Evolutionary conservation across 2,888 invertebrate species (phyloP), one percentile per base, ranked within the genome.

Genomic region (Torymus tubicola): DNA sequence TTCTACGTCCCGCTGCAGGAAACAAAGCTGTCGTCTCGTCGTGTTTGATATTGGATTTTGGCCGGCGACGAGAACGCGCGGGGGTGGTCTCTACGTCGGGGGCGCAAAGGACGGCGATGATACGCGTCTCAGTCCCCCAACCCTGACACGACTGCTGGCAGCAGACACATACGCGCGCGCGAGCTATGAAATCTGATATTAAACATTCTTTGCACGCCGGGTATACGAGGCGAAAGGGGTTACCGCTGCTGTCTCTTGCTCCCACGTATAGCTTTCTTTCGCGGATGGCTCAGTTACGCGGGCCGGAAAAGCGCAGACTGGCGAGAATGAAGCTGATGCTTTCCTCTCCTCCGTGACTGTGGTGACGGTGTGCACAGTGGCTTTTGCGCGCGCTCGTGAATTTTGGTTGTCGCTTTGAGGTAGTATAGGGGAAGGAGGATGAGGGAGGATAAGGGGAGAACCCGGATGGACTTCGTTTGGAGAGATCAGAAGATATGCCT

Each of bases 1-100:
- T 64, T 64, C 42, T 8, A 58, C 55, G 50, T n/a, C 42, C 31
- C 58, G 52, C 71, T 21, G 65, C 16, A 21, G 82, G 87, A 89
- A 89, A 89, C 89, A 89, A 89, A 89, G 89, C 89, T 87, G 88
- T 89, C 88, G 85, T 84, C 80, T 57, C 58, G 52, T n/a, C 87
- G 86, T 87, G 88, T 87, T 89, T 89, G 88, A 89, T 89, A 89
- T 88, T 86, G 86, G 88, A 87, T 87, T 89, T 88, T 88, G 86
- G 85, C 85, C 82, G 76, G 10, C 50, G 42, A 50, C 10, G 18
- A 11, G 14, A 10, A 60, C 57, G 69, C 31, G 42, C 42, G 42
- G 42, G 42, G 42, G 42, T 42, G 42, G 42, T 42, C 42, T 42
- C 42, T 42, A 42, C 42, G 42, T 42, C 42, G 42, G 42, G 31